Conservation (phyloP, 1,140 invertebrate genomes). For the Drosophila paulistorum region DNA sequence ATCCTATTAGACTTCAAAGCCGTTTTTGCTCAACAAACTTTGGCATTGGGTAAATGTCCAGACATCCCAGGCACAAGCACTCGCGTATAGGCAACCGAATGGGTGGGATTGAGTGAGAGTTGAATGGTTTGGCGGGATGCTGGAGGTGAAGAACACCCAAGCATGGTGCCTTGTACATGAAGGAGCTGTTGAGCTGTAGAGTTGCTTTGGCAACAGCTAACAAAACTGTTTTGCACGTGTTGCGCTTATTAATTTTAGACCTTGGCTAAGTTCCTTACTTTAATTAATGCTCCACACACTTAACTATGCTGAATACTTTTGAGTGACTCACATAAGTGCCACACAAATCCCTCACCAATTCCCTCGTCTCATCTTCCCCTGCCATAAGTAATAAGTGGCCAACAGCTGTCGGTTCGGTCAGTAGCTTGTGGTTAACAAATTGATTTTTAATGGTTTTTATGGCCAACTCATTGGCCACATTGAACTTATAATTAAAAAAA, state of each 20-base stretch:
- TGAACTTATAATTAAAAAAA: slow-evolving; percentile 21
- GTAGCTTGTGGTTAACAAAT: slow-evolving; percentile 48
- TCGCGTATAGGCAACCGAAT: slow-evolving; percentile 20
- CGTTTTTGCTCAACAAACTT: slow-evolving; percentile 73
- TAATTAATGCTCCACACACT: slow-evolving; percentile 59
- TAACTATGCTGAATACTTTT: slow-evolving; percentile 25
- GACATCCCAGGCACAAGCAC: slow-evolving; percentile 18
- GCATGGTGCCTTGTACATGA: not conserved
- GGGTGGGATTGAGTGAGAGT: slow-evolving; percentile 7
- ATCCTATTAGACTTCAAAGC: slow-evolving; percentile 82
- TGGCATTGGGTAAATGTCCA: slow-evolving; percentile 50
- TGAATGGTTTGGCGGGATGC: not conserved
- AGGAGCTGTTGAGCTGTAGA: slow-evolving; percentile 2
- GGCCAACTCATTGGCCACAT: slow-evolving; percentile 23
- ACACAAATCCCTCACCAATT: not conserved
- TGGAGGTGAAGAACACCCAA: not conserved
- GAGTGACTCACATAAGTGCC: slow-evolving; percentile 14
- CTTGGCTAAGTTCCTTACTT: slow-evolving; percentile 40
- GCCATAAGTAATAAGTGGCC: slow-evolving; percentile 6
- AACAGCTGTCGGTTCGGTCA: slow-evolving; percentile 34
- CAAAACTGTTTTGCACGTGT: slow-evolving; percentile 68
- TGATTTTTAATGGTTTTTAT: slow-evolving; percentile 65
- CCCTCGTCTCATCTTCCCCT: not conserved
- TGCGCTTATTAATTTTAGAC: slow-evolving; percentile 72
- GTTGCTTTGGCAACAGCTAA: slow-evolving; percentile 3